Evolutionary conservation across 2,797 vertebrate species (phyloP), one percentile per base, ranked within the genome.

Genomic region (Anguilla megastoma): DNA sequence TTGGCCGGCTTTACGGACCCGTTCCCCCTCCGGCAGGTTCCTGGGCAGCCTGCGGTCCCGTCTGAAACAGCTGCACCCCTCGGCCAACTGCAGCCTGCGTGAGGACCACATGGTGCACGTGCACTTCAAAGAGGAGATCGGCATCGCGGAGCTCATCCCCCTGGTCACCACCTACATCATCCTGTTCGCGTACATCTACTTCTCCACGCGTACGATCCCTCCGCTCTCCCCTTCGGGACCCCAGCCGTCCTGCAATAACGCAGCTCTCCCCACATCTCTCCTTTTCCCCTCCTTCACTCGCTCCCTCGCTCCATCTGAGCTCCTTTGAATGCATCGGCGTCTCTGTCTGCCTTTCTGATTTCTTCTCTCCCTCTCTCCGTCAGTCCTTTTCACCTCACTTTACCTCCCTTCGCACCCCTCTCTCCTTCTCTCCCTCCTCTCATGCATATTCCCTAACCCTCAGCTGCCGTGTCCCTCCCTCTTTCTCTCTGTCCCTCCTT

Each of bases 131-230:
- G 98, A 99, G 89, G 98, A 99, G 96, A 99, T 99, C 0, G 98
- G 98, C 91, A 92, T 99, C 0, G 97, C 98, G 0, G 98, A 99
- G 91, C 97, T 99, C 86, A 97, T 99, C 90, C 98, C 98, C 4
- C 96, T 99, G 0, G 98, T 99, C 94, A 99, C 98, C 94, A 99
- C 98, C 60, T 99, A 99, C 95, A 97, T 99, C 94, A 99, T 99
- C 91, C 96, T 99, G 9, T 99, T 99, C 0, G 98, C 98, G 88
- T 99, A 99, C 95, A 99, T 99, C 96, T 99, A 99, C 95, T 99
- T 99, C 96, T 99, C 98, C 93, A 99, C 98, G 18, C 97, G 98
- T 99, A 91, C 69, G 41, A n/a, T 6, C 7, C 86, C 60, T n/a
- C 24, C 60, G 3, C 85, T 54, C 66, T 14, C 36, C 30, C 21